Evolutionary conservation across 2,113 vertebrate species (phyloP).

Genomic region (Felis chaus): DNA sequence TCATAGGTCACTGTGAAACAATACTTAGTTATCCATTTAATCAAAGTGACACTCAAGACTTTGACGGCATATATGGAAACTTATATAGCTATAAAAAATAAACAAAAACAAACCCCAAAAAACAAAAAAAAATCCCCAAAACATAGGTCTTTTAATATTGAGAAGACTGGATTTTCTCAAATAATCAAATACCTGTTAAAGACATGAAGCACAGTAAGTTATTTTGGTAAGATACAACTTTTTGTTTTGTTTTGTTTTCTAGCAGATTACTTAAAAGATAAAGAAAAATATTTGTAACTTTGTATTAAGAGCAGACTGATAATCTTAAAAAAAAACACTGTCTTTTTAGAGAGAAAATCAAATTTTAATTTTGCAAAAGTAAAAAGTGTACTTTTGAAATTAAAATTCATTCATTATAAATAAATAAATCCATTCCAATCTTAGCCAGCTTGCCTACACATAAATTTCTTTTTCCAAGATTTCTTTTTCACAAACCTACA

Average conservation of each 20-base stretch:
- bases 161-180: not conserved
- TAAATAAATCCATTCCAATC: not conserved
- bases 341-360: not conserved
- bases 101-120: not conserved
- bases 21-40: not conserved
- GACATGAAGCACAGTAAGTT: not conserved
- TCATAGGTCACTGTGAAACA: not conserved
- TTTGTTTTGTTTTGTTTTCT: not conserved
- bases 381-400: not conserved
- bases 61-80: not conserved
- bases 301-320: not conserved
- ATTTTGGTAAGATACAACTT: not conserved
- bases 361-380: not conserved
- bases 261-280: not conserved
- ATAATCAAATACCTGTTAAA: not conserved
- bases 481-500: not conserved
- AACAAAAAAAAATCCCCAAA: not conserved
- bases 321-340: not conserved
- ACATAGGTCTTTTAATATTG: not conserved
- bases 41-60: not conserved
- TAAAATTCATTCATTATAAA: not conserved
- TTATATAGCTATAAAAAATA: not conserved
- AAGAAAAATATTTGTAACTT: not conserved
- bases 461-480: not conserved
- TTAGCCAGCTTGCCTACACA: not conserved